Base-by-base conservation (phyloP, 2,113 vertebrate genomes). In the Pluvialis apricaria region DNA sequence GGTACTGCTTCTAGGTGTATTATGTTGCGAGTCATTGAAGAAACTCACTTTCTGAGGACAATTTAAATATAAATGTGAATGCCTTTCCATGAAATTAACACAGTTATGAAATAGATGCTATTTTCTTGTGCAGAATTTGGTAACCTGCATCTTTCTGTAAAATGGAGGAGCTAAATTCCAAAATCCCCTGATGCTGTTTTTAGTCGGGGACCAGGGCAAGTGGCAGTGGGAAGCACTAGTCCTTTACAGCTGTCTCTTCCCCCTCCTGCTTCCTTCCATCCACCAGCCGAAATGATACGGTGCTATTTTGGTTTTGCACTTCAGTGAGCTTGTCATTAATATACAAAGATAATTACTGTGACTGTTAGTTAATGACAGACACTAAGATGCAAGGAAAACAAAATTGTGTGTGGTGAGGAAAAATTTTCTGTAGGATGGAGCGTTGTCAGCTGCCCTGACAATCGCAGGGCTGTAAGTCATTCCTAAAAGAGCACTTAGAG, bases 341-440 rank as follows among this genome's bases (percentile, higher is more conserved):
- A 34, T 54, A 10, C 29, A 47, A n/a, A 26, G 51, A 8, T 61
- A 61, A 65, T 86, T 89, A n/a, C 54, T 54, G 15, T 73, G 45
- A 29, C 54, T 60, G 11, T 31, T 54, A 40, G 14, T 40, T 87
- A 72, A 22, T 86, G 75, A 29, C 19, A n/a, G 38, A 36, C 24
- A 17, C 10, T 24, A 8, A 69, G 32, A 66, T 58, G 42, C 6
- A 49, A 86, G 51, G 60, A 58, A 62, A 71, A 49, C 13, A 80
- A 85, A 71, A 24, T 5, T 1, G 0, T 52, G 16, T 1, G 0
- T 47, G 15, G 11, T 1, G 4, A 72, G 31, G 38, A 72, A 82
- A 26, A 79, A 24, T 6, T 18, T 78, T 87, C 24, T 82, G 16
- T 45, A 19, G 31, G 60, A n/a, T 66, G 42, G 15, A 64, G 5